These are phyloP conservation scores for Lasioglossum leucozonium DNA, from an alignment of 2,888 invertebrate species.

Conservation along the genomic window DNA sequence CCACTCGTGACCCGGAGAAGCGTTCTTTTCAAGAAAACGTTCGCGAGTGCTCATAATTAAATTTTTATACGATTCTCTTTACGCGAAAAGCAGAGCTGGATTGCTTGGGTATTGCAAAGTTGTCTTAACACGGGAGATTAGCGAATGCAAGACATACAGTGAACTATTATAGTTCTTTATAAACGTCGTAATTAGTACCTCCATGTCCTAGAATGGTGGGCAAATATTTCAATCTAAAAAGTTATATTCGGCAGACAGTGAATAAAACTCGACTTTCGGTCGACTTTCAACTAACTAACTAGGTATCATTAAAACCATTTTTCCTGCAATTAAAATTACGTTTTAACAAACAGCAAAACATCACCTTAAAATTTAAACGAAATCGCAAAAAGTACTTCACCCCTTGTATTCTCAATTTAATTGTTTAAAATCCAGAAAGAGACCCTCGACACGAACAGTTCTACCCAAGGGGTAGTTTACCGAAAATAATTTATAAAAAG, in stretches of 20 bases:
- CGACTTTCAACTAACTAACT: not conserved
- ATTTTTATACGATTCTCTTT: not conserved
- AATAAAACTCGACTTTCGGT: not conserved
- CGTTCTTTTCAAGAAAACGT: not conserved
- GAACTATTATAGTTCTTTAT: not conserved
- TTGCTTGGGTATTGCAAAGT: not conserved
- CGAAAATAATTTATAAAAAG: not conserved
- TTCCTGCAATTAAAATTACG: not conserved
- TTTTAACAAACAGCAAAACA: not conserved
- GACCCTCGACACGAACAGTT: not conserved
- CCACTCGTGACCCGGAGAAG: not conserved
- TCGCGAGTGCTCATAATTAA: not conserved
- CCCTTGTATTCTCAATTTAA: not conserved
- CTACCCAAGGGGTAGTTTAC: not conserved
- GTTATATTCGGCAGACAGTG: not conserved
- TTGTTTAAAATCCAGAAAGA: not conserved
- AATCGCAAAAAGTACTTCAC: not conserved
- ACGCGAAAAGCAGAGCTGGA: not conserved
- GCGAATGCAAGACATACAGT: not conserved
- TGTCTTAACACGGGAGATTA: not conserved
- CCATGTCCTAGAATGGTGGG: not conserved
- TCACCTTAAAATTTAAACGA: not conserved
- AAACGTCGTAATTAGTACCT: not conserved
- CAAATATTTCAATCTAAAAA: not conserved
- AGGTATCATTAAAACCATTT: not conserved